Base-by-base conservation (phyloP, 2,888 invertebrate species). In the Papilio protenor region DNA sequence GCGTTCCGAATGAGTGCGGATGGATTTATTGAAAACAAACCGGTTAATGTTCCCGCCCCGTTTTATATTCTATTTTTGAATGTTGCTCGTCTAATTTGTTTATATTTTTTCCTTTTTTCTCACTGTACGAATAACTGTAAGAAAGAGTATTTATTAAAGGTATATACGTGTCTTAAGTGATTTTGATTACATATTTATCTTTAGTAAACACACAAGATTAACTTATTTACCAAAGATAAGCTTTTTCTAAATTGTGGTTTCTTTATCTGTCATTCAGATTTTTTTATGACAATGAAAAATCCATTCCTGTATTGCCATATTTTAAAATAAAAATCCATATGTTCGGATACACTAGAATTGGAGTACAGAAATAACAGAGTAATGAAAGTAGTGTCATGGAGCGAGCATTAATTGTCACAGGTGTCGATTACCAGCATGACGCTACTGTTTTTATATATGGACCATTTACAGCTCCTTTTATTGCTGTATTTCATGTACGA, bases 361-460 rank as follows among this genome's bases (percentile, higher is more conserved):
- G 64, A 82, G 66, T 27, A 73, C 77, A 73, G 77, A 73, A 82
- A 82, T 83, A 81, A 80, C 78, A 64, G 79, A 75, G 85, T 88
- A 90, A 89, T 90, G 88, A 88, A 89, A 90, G 86, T 87, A 86
- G 78, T 80, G 80, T 80, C 77, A 77, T 81, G 81, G 79, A 79
- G 81, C 83, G 79, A 80, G 87, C 87, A 90, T 91, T 91, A 91
- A 91, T 91, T 89, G 91, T 90, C 87, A 76, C 91, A 90, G 91
- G 92, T 91, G 91, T 88, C 88, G 91, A 91, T 91, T 90, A 89
- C 88, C 86, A 84, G 77, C 82, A 78, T 84, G 82, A 86, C 84
- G 83, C 83, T 83, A 85, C 84, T 85, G 84, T 86, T 86, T 84
- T 83, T 86, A 86, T 87, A 85, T 84, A 86, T 84, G 81, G 80